Conservation (phyloP, 2,888 invertebrate species). For the Drosophila fungiperda region DNA sequence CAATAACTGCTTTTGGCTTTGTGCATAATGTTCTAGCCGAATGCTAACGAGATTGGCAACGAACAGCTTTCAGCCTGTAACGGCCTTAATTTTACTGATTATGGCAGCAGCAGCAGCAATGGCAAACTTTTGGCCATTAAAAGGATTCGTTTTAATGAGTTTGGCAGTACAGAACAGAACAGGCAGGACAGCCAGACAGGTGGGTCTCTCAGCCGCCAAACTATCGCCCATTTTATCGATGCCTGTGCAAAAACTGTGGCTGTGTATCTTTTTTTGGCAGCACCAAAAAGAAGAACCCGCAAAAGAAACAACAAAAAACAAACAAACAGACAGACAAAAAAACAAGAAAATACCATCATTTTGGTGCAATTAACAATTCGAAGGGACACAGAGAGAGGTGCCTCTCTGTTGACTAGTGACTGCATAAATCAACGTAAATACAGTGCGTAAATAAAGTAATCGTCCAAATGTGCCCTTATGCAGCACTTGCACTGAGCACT, state of each 20-base stretch:
- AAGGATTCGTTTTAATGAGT: conserved; percentile 80
- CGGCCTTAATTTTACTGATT: conserved; percentile 77
- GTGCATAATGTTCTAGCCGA: conserved; percentile 40
- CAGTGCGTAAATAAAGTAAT: conserved; percentile 81
- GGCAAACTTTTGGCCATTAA: conserved; percentile 77
- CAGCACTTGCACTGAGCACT: conserved; percentile 24
- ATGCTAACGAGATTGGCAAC: conserved; percentile 76
- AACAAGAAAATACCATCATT: conserved; percentile 62
- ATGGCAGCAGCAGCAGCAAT: conserved; percentile 54
- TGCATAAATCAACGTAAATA: conserved; percentile 76
- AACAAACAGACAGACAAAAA: neutral
- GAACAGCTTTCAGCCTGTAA: conserved; percentile 62
- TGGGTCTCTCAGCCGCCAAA: conserved; percentile 28
- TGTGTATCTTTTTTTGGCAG: conserved; percentile 70
- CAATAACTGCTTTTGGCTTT: conserved; percentile 51
- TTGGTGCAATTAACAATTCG: conserved; percentile 77
- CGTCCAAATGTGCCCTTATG: conserved; percentile 60
- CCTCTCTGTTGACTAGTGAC: conserved; percentile 31
- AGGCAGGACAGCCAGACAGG: conserved; percentile 25
- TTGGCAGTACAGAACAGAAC: conserved; percentile 67
- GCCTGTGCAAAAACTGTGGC: conserved; percentile 68
- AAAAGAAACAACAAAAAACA: neutral
- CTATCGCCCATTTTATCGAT: conserved; percentile 41
- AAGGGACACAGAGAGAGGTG: conserved; percentile 18
- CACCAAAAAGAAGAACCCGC: conserved; percentile 5